Evolutionary conservation across 1,140 invertebrate species (phyloP).

Genomic region (Philotrypesis tridentata): DNA sequence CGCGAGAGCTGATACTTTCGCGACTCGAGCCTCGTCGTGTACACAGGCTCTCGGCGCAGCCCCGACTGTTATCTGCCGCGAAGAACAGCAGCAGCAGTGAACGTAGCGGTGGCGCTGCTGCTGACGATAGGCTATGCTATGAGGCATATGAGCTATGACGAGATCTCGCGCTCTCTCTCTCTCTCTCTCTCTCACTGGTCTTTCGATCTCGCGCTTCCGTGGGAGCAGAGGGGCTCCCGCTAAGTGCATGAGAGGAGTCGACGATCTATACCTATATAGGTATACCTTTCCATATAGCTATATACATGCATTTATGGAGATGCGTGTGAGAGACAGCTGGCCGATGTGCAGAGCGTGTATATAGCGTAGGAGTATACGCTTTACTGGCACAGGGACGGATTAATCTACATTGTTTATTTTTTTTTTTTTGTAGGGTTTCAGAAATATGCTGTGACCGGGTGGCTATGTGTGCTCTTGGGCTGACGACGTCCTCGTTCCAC

Average conservation of each 20-base stretch:
- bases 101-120: not conserved
- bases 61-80: not conserved
- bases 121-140: too few species aligned
- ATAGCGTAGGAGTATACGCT: too few species aligned
- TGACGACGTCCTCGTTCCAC: too few species aligned
- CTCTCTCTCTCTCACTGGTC: not conserved
- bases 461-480: too few species aligned
- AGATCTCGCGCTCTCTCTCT: not conserved
- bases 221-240: not conserved
- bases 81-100: not conserved
- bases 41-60: not conserved
- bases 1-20: constrained; percentile 9
- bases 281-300: too few species aligned
- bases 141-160: too few species aligned
- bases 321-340: too few species aligned
- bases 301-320: too few species aligned
- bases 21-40: too few species aligned
- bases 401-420: not conserved
- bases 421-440: not conserved
- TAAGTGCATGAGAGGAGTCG: not conserved
- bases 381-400: constrained; percentile 15
- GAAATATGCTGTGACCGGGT: not conserved
- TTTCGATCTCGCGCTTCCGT: not conserved
- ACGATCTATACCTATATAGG: not conserved
- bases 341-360: too few species aligned